Conservation (phyloP, 2,888 invertebrate species). For the Ormyrus labotus region DNA sequence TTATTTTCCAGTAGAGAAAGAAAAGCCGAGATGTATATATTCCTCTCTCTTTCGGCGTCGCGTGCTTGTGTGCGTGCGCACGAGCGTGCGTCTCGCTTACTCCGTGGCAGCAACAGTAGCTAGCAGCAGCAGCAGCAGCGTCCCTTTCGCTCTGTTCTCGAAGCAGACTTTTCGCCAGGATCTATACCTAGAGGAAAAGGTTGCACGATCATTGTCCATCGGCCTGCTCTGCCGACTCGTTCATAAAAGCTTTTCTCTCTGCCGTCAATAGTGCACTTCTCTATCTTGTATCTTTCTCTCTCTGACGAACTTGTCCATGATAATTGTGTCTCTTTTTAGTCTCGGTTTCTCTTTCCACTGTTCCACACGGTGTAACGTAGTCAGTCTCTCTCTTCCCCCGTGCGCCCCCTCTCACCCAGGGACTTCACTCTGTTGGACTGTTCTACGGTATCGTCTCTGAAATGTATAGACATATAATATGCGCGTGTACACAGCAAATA, state of each 20-base stretch:
- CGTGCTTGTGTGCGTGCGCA: background rate
- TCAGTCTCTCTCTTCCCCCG: constrained; percentile 17
- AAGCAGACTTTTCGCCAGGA: too few relatives aligned
- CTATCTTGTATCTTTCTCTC: background rate
- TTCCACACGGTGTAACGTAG: constrained; percentile 12
- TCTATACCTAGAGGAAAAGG: too few relatives aligned
- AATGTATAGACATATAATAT: background rate
- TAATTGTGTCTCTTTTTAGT: too few relatives aligned
- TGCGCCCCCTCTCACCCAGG: constrained; percentile 26
- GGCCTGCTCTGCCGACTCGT: too few relatives aligned
- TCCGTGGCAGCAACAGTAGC: constrained; percentile 41
- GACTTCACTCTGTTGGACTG: constrained; percentile 42
- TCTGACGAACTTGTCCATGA: background rate
- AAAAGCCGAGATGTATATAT: background rate
- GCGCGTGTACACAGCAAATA: background rate
- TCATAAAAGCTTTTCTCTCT: too few relatives aligned
- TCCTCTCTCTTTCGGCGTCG: constrained; percentile 18
- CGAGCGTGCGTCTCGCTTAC: constrained; percentile 5
- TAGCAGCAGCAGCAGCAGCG: constrained; percentile 27
- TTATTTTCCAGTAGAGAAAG: background rate
- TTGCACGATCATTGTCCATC: too few relatives aligned
- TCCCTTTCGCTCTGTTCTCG: constrained; percentile 20
- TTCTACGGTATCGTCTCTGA: constrained; percentile 38
- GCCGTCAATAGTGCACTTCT: too few relatives aligned
- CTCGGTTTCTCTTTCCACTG: background rate